These are phyloP conservation scores for Cyrtodaria siliqua DNA, from an alignment of 2,888 invertebrate species.

Conservation along the genomic window DNA sequence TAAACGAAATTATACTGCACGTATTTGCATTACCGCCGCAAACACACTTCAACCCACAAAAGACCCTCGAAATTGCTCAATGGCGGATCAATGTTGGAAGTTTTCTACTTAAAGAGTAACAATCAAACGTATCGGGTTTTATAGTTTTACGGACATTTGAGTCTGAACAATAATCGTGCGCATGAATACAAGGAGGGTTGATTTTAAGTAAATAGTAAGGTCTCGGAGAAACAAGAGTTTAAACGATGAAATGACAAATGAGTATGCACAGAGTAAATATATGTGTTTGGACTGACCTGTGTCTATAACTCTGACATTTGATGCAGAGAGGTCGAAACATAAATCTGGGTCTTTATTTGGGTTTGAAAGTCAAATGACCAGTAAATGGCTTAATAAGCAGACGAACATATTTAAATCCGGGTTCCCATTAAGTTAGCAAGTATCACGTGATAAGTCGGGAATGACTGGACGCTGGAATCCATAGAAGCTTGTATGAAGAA, in stretches of 20 bases:
- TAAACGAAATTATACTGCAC: constrained; percentile 52
- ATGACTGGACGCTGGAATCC: no score
- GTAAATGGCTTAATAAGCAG: constrained; percentile 40
- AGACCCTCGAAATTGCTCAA: constrained; percentile 58
- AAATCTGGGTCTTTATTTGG: constrained; percentile 40
- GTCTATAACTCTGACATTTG: constrained; percentile 30
- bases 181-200: constrained; percentile 64
- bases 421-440: not conserved
- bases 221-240: constrained; percentile 27
- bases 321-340: constrained; percentile 17
- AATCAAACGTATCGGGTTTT: constrained; percentile 67
- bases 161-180: constrained; percentile 64
- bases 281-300: constrained; percentile 23
- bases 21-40: constrained; percentile 38
- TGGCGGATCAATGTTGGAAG: constrained; percentile 59
- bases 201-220: constrained; percentile 60
- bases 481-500: no score
- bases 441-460: not conserved
- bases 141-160: constrained; percentile 71
- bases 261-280: constrained; percentile 18
- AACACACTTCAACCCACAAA: constrained; percentile 45
- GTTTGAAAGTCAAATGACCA: constrained; percentile 35
- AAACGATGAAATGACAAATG: constrained; percentile 27
- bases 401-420: not conserved
- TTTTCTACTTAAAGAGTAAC: constrained; percentile 42